phyloP scores from a whole-genome alignment of 2,797 vertebrate genomes.

The Clarias laeviceps region DNA sequence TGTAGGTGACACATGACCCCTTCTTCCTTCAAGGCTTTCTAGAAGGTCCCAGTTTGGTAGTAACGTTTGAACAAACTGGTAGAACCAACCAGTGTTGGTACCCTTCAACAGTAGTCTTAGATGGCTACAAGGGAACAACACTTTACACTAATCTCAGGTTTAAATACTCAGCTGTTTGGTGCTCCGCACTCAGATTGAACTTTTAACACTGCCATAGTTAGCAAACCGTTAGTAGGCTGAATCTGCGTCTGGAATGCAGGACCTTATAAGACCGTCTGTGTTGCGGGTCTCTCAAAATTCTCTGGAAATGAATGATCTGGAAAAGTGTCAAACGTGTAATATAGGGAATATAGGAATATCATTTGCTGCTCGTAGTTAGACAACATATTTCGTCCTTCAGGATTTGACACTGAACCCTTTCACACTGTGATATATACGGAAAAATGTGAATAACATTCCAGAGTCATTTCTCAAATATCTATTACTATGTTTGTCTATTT shows the following conservation, averaged over 20 bases:
- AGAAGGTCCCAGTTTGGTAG: constrained; percentile 17
- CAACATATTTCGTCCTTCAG: constrained; percentile 30
- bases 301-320: background rate
- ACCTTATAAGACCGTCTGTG: background rate
- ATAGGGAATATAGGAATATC: background rate
- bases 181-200: constrained; percentile 18
- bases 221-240: constrained; percentile 6
- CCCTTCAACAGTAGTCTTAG: background rate
- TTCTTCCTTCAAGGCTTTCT: background rate
- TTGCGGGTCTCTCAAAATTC: background rate
- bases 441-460: constrained; percentile 10
- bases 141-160: constrained; percentile 46
- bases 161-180: constrained; percentile 16
- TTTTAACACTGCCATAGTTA: constrained; percentile 25
- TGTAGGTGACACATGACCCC: background rate
- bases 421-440: constrained; percentile 47
- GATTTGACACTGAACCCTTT: constrained; percentile 35
- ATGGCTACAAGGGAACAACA: background rate
- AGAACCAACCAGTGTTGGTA: background rate
- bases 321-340: background rate
- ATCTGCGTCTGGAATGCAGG: constrained; percentile 9
- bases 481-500: background rate
- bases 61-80: constrained; percentile 20
- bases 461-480: constrained; percentile 1
- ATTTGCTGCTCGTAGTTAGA: constrained; percentile 35